Percentiles rank a stretch among this genome's conserved stretches.
These are phyloP conservation scores for Ophion slaviceki DNA, from an alignment of 2,888 invertebrate species.

Conservation along the genomic window DNA sequence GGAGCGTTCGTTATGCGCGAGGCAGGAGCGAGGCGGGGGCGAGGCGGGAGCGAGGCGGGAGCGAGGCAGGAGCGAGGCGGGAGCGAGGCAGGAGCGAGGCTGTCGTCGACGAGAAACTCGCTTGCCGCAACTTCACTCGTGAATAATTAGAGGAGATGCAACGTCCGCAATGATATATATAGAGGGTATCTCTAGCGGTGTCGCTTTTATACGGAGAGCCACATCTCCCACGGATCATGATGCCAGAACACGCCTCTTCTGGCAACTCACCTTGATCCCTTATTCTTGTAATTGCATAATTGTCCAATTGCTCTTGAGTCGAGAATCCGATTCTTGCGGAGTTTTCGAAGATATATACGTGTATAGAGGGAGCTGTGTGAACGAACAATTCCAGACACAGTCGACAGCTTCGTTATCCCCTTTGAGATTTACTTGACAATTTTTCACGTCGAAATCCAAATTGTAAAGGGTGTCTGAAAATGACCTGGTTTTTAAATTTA, in stretches of 20 bases:
- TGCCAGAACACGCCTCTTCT: conserved; percentile 52
- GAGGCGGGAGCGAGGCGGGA: no score
- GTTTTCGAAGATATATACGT: conserved; percentile 13
- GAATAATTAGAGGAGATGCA: conserved; percentile 74
- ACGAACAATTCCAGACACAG: background rate
- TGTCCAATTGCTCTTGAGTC: conserved; percentile 50
- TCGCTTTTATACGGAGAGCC: conserved; percentile 42
- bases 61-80: no score
- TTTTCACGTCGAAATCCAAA: no score
- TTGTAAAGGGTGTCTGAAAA: no score
- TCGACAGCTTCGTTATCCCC: no score
- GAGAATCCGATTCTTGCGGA: conserved; percentile 26
- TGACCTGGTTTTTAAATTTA: no score
- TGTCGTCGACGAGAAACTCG: conserved; percentile 68
- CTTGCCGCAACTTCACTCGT: conserved; percentile 75
- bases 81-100: conserved; percentile 14
- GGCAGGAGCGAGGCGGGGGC: conserved; percentile 11
- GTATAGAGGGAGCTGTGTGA: background rate
- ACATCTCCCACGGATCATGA: conserved; percentile 53
- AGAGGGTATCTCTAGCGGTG: conserved; percentile 22
- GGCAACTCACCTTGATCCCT: conserved; percentile 51
- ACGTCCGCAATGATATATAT: conserved; percentile 31
- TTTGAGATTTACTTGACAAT: no score
- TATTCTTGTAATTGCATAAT: conserved; percentile 59
- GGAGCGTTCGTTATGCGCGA: conserved; percentile 62